Evolutionary conservation across 2,113 vertebrate species (phyloP).

Genomic region (Mesembrinibis cayennensis): DNA sequence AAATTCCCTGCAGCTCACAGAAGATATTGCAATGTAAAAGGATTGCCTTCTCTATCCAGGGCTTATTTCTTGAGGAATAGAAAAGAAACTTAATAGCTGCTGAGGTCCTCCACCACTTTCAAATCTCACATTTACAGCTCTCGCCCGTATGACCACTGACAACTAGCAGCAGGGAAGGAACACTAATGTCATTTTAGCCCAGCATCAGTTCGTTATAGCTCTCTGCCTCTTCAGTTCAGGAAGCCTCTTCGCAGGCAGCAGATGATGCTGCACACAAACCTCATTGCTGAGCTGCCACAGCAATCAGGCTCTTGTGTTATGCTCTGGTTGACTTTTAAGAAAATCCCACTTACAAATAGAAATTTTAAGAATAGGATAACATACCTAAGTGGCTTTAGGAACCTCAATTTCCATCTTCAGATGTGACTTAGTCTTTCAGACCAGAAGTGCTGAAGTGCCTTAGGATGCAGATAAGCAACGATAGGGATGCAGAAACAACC

Average conservation of each 20-base stretch:
- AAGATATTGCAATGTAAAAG: neutral
- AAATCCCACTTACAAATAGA: neutral
- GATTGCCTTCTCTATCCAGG: neutral
- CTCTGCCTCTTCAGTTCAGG: neutral
- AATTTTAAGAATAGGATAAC: neutral
- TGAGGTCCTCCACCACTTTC: neutral
- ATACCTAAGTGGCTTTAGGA: neutral
- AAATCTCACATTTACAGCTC: neutral
- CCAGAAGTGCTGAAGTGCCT: neutral
- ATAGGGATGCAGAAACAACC: neutral
- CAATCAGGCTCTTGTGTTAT: rapidly evolving
- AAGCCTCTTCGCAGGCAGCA: neutral
- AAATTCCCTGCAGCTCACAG: neutral
- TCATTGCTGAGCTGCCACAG: neutral
- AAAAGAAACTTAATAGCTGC: neutral
- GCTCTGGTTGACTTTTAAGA: neutral
- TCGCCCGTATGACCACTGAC: neutral
- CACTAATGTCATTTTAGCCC: neutral
- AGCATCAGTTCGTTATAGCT: neutral
- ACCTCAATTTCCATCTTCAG: neutral
- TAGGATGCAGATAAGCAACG: neutral
- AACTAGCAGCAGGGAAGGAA: neutral
- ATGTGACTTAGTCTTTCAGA: neutral
- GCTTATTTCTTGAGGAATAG: neutral
- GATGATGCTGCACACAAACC: neutral